A percentile compares a stretch with the other conserved stretches of the same genome.
These are phyloP conservation scores for Peromyscus aztecus DNA, from an alignment of 2,797 vertebrate species.

Conservation along the genomic window DNA sequence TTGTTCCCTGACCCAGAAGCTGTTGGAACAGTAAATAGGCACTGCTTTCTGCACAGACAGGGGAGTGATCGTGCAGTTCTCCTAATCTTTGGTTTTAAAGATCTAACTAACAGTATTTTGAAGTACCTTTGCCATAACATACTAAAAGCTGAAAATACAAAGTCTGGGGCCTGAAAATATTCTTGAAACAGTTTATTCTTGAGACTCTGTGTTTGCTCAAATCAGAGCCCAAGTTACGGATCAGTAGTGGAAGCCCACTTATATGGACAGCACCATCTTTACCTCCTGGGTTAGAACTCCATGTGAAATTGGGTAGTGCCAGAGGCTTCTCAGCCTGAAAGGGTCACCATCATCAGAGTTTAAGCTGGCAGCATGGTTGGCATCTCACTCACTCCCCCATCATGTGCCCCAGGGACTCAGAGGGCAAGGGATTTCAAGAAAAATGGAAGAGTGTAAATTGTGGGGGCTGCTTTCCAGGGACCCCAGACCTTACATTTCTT, in stretches of 20 bases:
- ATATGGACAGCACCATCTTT: background rate
- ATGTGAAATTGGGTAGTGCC: background rate
- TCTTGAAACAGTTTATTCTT: background rate
- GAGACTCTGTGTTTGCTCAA: background rate
- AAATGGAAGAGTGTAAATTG: slow-evolving; percentile 85
- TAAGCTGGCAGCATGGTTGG: background rate
- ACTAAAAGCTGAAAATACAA: background rate
- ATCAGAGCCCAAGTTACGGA: background rate
- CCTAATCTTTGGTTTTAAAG: background rate
- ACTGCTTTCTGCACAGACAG: background rate
- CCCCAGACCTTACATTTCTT: slow-evolving; percentile 83
- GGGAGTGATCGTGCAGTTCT: background rate
- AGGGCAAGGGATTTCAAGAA: slow-evolving; percentile 80
- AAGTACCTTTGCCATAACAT: slow-evolving; percentile 12
- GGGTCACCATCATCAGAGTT: background rate
- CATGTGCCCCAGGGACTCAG: background rate
- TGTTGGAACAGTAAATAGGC: background rate
- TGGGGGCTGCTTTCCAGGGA: slow-evolving; percentile 85
- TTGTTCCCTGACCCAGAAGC: background rate
- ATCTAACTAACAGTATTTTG: background rate
- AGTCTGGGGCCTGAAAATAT: background rate
- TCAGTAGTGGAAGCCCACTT: background rate
- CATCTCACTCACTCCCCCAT: slow-evolving; percentile 4
- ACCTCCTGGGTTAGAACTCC: background rate
- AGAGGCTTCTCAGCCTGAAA: background rate